These are phyloP conservation scores for Drosophila subobscura DNA, from an alignment of 1,140 invertebrate genomes.

Conservation along the genomic window DNA sequence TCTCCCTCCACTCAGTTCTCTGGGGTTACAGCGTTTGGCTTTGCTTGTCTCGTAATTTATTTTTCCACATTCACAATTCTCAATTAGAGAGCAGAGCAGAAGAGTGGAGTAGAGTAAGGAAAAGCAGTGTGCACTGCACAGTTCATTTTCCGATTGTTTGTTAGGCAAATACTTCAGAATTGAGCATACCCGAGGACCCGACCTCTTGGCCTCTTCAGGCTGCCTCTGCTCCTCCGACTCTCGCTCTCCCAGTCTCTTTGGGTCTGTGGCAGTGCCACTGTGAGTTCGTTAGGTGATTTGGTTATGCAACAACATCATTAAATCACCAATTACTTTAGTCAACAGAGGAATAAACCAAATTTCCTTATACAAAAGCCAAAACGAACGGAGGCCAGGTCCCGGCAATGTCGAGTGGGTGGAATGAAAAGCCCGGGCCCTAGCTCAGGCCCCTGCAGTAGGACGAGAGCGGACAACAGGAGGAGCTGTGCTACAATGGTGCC, in stretches of 20 bases:
- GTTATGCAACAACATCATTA: constrained; percentile 82
- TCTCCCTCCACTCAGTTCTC: no score
- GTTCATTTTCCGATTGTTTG: constrained; percentile 81
- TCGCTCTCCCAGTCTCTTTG: constrained; percentile 16
- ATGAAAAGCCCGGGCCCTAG: constrained; percentile 2
- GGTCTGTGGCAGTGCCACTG: constrained; percentile 26
- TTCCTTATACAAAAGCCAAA: constrained; percentile 73
- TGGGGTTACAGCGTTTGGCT: constrained; percentile 3
- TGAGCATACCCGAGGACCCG: constrained; percentile 51
- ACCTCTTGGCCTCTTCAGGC: constrained; percentile 6
- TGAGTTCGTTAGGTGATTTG: constrained; percentile 79
- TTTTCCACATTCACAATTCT: constrained; percentile 82
- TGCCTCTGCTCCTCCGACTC: constrained; percentile 2
- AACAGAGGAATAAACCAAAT: constrained; percentile 79
- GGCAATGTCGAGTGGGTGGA: constrained; percentile 53
- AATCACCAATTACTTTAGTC: constrained; percentile 82
- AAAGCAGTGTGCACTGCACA: constrained; percentile 30
- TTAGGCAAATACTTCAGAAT: constrained; percentile 72
- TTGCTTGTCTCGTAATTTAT: constrained; percentile 71
- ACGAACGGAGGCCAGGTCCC: constrained; percentile 5
- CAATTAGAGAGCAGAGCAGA: constrained; percentile 55
- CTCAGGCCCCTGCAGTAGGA: neutral
- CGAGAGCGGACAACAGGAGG: neutral
- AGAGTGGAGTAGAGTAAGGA: no score
- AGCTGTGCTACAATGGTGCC: constrained; percentile 30